Evolutionary conservation across 2,797 vertebrate species (phyloP).

Genomic region (Poecilia gillii): DNA sequence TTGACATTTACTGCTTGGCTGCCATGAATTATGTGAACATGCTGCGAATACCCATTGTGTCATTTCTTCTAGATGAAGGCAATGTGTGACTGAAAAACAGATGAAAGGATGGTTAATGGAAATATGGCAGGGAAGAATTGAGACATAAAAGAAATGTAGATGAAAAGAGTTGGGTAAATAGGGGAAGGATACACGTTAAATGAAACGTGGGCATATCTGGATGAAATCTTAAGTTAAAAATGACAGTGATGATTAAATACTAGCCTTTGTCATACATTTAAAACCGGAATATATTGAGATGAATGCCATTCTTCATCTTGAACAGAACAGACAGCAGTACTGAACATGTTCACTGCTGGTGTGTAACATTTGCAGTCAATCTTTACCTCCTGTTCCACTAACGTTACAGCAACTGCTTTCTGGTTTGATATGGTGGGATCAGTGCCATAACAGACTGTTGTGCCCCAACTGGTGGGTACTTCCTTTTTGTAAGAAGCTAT

Average conservation of each 20-base stretch:
- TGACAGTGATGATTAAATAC: neutral
- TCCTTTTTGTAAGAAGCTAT: no score
- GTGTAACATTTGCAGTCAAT: neutral
- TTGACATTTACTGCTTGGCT: neutral
- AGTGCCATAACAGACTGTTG: neutral
- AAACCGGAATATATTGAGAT: neutral
- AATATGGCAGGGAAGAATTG: conserved; percentile 23
- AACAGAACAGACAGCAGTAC: no score
- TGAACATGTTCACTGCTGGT: no score
- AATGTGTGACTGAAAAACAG: conserved; percentile 45
- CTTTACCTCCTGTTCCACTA: neutral
- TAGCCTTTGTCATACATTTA: conserved; percentile 1
- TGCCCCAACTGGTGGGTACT: neutral
- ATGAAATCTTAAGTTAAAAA: conserved; percentile 7
- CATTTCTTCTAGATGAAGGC: conserved; percentile 39
- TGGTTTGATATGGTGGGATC: no score
- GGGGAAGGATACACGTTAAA: conserved; percentile 22
- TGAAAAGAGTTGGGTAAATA: conserved; percentile 53
- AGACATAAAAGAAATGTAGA: conserved; percentile 34
- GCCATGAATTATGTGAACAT: conserved; percentile 17
- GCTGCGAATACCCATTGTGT: conserved; percentile 29
- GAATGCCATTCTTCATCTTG: neutral
- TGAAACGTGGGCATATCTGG: conserved; percentile 31
- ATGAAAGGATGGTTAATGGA: conserved; percentile 62
- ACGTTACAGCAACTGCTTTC: neutral